Evolutionary conservation across 2,888 invertebrate genomes (phyloP).

Genomic region (Campopleginae sp.): DNA sequence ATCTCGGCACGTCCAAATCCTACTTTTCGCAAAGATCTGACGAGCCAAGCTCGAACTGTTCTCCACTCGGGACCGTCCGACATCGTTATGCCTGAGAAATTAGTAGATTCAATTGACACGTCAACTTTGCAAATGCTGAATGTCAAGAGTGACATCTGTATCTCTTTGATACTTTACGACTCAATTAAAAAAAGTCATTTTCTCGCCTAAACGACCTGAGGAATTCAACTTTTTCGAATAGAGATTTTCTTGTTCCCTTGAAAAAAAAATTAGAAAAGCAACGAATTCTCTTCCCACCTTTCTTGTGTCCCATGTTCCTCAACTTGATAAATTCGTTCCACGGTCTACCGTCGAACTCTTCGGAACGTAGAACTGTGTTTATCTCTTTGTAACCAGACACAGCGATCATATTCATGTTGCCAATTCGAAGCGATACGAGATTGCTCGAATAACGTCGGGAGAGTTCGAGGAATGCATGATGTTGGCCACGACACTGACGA

Average conservation of each 20-base stretch:
- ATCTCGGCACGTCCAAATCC: slow-evolving; percentile 86
- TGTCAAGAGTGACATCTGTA: background rate
- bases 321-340: slow-evolving; percentile 88
- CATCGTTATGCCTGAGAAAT: slow-evolving; percentile 86
- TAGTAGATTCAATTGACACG: background rate
- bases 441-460: slow-evolving; percentile 75
- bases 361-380: slow-evolving; percentile 85
- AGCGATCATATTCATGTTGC: slow-evolving; percentile 79
- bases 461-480: slow-evolving; percentile 76
- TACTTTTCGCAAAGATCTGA: slow-evolving; percentile 85
- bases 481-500: slow-evolving; percentile 75
- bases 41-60: slow-evolving; percentile 86
- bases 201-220: too few relatives aligned
- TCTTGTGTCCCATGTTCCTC: slow-evolving; percentile 87
- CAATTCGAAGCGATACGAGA: slow-evolving; percentile 75
- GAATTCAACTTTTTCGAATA: background rate
- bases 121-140: background rate
- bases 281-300: slow-evolving; percentile 81
- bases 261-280: background rate
- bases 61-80: slow-evolving; percentile 87
- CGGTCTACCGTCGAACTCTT: slow-evolving; percentile 88
- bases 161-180: too few relatives aligned
- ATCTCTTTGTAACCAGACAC: slow-evolving; percentile 86
- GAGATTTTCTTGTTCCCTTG: background rate
- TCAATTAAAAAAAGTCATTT: too few relatives aligned